A percentile compares a stretch with the other conserved stretches of the same genome.
Evolutionary conservation across 2,797 vertebrate species (phyloP).

Genomic region (Xerus rutilus): DNA sequence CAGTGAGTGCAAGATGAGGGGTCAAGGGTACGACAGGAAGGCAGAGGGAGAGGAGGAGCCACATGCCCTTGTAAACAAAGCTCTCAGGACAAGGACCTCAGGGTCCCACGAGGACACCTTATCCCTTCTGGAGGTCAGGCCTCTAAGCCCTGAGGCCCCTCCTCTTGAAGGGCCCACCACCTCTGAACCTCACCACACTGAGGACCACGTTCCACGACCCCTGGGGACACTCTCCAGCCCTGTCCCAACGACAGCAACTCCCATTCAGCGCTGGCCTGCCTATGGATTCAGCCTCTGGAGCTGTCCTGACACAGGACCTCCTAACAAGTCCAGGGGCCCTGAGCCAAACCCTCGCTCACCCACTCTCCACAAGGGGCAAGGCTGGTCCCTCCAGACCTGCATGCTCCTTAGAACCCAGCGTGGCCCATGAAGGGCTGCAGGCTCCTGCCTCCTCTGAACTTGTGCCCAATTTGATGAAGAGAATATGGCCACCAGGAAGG

Average conservation of each 20-base stretch:
- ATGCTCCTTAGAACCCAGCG: neutral
- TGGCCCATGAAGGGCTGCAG: too few relatives aligned
- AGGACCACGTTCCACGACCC: neutral
- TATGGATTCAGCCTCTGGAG: too few relatives aligned
- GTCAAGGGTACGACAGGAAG: neutral
- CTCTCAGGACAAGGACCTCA: neutral
- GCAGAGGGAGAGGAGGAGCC: neutral
- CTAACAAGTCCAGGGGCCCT: too few relatives aligned
- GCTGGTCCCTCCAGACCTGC: neutral
- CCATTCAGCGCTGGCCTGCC: neutral
- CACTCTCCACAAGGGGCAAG: neutral
- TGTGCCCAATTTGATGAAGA: neutral
- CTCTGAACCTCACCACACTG: neutral
- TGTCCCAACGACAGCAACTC: neutral
- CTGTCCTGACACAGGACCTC: too few relatives aligned
- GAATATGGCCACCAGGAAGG: rapidly evolving
- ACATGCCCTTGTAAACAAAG: neutral
- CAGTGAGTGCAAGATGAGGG: neutral
- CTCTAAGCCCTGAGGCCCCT: neutral
- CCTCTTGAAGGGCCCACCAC: neutral
- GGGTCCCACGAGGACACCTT: neutral
- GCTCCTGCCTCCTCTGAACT: neutral
- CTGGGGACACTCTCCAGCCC: neutral
- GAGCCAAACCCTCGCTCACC: too few relatives aligned
- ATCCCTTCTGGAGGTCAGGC: neutral